phyloP scores from a whole-genome alignment of 2,888 invertebrate genomes.

The Cremastobaeus sp. region DNA sequence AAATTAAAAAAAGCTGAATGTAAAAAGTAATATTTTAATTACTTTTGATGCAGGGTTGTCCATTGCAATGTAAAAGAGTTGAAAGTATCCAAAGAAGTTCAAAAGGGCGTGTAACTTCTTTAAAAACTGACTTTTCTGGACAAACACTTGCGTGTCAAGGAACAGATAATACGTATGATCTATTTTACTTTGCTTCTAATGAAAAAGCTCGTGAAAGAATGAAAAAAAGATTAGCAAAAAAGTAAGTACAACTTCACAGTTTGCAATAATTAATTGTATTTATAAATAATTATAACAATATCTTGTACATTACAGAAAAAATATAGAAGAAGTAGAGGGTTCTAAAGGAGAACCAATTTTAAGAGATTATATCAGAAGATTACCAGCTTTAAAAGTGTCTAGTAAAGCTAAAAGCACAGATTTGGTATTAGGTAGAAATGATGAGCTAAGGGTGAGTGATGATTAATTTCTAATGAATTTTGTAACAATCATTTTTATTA shows the following conservation, averaged over 20 bases:
- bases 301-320: constrained; percentile 47
- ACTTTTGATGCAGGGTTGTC: constrained; percentile 79
- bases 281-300: constrained; percentile 1
- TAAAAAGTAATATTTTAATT: neutral
- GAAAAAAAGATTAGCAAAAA: constrained; percentile 80
- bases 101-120: constrained; percentile 87
- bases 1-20: neutral
- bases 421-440: constrained; percentile 84
- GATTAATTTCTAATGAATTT: constrained; percentile 5
- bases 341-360: no score
- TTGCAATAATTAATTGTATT: no score
- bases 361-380: constrained; percentile 85
- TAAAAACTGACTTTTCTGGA: constrained; percentile 86
- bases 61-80: constrained; percentile 80
- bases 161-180: constrained; percentile 88
- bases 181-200: constrained; percentile 88
- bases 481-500: neutral
- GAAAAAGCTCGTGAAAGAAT: constrained; percentile 86
- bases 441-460: constrained; percentile 82
- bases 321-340: constrained; percentile 70
- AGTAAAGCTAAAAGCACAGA: constrained; percentile 85
- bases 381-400: constrained; percentile 83
- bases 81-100: constrained; percentile 75
- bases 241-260: no score
- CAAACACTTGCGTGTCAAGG: constrained; percentile 90